Evolutionary conservation across 1,140 invertebrate species (phyloP), one percentile per base, ranked within the genome.

Genomic region (Campoletis sonorensis): DNA sequence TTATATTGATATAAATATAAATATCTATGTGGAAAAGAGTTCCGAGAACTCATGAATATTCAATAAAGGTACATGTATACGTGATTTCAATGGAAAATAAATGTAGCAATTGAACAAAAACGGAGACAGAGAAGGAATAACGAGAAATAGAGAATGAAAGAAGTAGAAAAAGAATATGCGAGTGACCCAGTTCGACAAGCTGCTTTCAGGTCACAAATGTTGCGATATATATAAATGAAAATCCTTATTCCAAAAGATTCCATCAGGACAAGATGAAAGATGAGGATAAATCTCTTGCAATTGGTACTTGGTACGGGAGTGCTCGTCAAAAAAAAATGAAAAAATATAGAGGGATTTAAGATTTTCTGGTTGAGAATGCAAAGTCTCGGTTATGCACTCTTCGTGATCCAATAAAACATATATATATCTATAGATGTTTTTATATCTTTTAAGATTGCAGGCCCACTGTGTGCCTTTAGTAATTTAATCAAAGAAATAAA

Each of bases 401-500:
- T 77, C 67, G 30, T 33, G 67, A 70, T 2, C 26, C 30, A 27
- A 11, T 10, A 18, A 70, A 70, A 33, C 27, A 27, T 64, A 64
- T 64, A 21, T 21, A 21, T 21, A 21, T 54, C 4, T 15, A 54
- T 54, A 54, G 15, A 2, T 15, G n/a, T n/a, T n/a, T n/a, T n/a
- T n/a, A n/a, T n/a, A n/a, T n/a, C 13, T 54, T 54, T 2, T 54
- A 33, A 72, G 1, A 51, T 51, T 18, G 45, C 21, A 49, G 40
- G n/a, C 10, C 37, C 26, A 3, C 40, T 13, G 30, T 58, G 61
- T 64, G 61, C 61, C 45, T 21, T 16, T 23, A 23, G 75, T 77
- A 30, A 77, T 77, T 54, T 54, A 77, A 77, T 77, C 27, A 64
- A 64, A 77, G 75, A 54, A 77, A 77, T 77, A 77, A 64, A 77